These are phyloP conservation scores for Notechis scutatus DNA, from an alignment of 2,113 vertebrate genomes.

Conservation along the genomic window DNA sequence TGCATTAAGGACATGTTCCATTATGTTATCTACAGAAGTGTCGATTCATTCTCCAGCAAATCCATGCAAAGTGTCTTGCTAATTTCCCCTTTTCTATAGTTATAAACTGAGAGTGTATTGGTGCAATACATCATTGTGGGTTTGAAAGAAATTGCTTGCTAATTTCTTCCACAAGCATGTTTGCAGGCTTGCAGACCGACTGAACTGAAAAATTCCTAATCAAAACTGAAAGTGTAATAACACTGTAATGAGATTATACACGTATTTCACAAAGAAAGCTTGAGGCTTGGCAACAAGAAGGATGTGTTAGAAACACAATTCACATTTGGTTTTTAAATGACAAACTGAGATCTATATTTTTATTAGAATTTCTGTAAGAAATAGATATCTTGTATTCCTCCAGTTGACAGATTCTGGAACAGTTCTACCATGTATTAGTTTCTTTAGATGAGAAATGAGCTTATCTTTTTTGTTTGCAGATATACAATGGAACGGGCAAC, in stretches of 20 bases:
- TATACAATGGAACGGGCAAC: not conserved
- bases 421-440: not conserved
- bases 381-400: not conserved
- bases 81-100: constrained; percentile 11
- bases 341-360: constrained; percentile 16
- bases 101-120: constrained; percentile 11
- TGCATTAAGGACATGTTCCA: constrained; percentile 22
- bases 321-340: constrained; percentile 13
- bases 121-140: constrained; percentile 12
- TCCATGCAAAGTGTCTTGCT: constrained; percentile 9
- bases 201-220: constrained; percentile 14
- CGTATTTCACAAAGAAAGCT: constrained; percentile 17
- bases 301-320: not conserved
- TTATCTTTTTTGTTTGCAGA: not conserved
- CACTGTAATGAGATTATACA: constrained; percentile 19
- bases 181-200: constrained; percentile 12
- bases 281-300: not conserved
- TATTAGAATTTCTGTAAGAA: not conserved
- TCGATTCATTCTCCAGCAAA: constrained; percentile 11
- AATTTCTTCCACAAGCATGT: constrained; percentile 9
- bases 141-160: constrained; percentile 7
- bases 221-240: constrained; percentile 26
- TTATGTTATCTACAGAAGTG: constrained; percentile 33
- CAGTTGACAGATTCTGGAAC: not conserved
- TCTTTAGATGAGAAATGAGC: not conserved